Percentiles rank a stretch among this genome's conserved stretches.
Conservation (phyloP, 2,797 vertebrate species). For the Enteromius radiatus region DNA sequence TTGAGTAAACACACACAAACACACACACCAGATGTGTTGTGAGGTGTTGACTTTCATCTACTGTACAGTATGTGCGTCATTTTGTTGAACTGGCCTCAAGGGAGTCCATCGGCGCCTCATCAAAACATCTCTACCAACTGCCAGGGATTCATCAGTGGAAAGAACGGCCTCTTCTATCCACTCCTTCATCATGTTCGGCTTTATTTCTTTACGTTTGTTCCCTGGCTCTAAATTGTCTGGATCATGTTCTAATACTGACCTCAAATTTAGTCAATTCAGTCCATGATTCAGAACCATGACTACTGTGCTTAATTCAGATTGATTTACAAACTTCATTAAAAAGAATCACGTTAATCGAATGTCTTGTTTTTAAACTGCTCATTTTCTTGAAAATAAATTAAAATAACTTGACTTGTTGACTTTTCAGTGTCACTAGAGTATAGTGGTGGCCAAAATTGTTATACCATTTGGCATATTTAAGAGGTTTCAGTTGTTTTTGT, state of each 20-base stretch:
- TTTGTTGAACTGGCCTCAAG: slow-evolving; percentile 38
- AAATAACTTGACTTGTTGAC: not conserved
- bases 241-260: slow-evolving; percentile 8
- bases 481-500: not conserved
- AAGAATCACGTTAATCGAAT: not conserved
- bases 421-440: not conserved
- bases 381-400: not conserved
- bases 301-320: not conserved
- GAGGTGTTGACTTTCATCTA: slow-evolving; percentile 49
- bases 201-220: not conserved
- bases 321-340: not conserved
- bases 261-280: not conserved
- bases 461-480: not conserved
- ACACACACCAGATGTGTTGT: slow-evolving; percentile 45
- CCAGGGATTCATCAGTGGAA: slow-evolving; percentile 28
- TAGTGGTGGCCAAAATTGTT: not conserved
- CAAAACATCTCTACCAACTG: slow-evolving; percentile 43
- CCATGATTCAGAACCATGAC: not conserved
- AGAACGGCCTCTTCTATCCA: slow-evolving; percentile 19
- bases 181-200: slow-evolving; percentile 6
- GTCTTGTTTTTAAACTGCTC: not conserved
- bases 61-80: slow-evolving; percentile 40
- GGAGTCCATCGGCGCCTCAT: slow-evolving; percentile 24
- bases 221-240: not conserved
- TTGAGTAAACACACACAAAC: slow-evolving; percentile 31